A percentile compares a stretch with the other conserved stretches of the same genome.
phyloP scores from a whole-genome alignment of 2,888 invertebrate species.

The Margaritifera margaritifera region DNA sequence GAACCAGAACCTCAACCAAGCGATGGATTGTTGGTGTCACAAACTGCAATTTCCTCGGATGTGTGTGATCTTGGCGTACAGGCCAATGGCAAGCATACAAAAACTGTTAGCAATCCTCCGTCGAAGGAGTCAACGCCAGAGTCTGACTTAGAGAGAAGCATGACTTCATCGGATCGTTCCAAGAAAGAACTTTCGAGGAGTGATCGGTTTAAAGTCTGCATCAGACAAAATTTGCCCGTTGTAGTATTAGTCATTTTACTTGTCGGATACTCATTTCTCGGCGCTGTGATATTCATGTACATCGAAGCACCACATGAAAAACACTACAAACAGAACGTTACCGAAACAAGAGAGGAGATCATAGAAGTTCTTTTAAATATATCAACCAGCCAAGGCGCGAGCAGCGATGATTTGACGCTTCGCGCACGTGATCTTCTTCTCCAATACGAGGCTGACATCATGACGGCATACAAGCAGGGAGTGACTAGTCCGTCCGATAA shows the following conservation, averaged over 20 bases:
- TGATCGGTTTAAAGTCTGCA: too few relatives aligned
- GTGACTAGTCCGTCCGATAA: constrained; percentile 77
- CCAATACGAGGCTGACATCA: constrained; percentile 89
- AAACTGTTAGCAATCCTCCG: too few relatives aligned
- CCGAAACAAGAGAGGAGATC: constrained; percentile 83
- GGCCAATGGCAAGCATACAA: too few relatives aligned
- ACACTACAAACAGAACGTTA: constrained; percentile 90
- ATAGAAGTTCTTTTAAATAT: constrained; percentile 85
- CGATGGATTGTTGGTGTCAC: too few relatives aligned
- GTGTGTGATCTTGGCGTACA: too few relatives aligned
- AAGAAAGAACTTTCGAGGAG: too few relatives aligned
- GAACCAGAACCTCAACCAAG: too few relatives aligned
- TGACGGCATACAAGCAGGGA: constrained; percentile 76
- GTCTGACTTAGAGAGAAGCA: too few relatives aligned
- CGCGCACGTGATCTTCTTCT: constrained; percentile 78
- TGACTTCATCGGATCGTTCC: too few relatives aligned
- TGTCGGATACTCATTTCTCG: constrained; percentile 85
- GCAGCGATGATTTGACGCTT: constrained; percentile 56
- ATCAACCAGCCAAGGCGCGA: constrained; percentile 16
- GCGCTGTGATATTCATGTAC: constrained; percentile 85
- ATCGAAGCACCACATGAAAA: constrained; percentile 90
- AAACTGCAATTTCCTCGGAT: too few relatives aligned
- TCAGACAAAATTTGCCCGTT: too few relatives aligned
- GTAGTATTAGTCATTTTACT: constrained; percentile 86
- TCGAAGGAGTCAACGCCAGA: too few relatives aligned